Base-by-base conservation (phyloP, 30 jellyfish, hydroid and myxozoan genomes). In the Cassiopea xamachana region DNA sequence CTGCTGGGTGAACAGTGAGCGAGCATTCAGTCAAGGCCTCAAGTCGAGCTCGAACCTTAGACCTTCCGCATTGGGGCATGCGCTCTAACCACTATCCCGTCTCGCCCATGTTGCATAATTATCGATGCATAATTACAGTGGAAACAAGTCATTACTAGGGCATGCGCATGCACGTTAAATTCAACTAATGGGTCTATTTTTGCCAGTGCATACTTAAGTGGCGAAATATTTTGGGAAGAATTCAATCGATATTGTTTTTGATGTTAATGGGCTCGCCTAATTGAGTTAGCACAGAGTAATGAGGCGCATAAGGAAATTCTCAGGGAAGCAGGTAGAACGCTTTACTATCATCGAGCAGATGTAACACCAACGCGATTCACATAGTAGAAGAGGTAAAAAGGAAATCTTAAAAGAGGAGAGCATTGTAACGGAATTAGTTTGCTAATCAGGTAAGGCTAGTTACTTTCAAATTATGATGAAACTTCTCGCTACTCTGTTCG, bases 231-330 rank as follows among this genome's bases (percentile, higher is more conserved):
- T 84, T 72, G 58, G 92, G 91, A 73, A 73, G 80, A 73, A 72
- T 46, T 67, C 67, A 27, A 9, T 18, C 17, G 77, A 84, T 84
- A 84, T 84, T 84, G 92, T 72, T 45, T 15, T 71, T 18, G 84
- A 60, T 39, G 18, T 60, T 84, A 72, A 84, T 72, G 85, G 83
- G 85, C 61, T 84, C 92, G 55, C 85, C 45, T 79, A 17, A n/a
- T 50, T 72, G 85, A 69, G 2, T 70, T 43, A 15, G 72, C 13
- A 51, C 76, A 79, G 51, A 50, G 16, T 84, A 84, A 71, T 50
- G 92, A 70, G 85, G 69, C 76, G 47, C 55, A 46, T 48, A 71
- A 84, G 92, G 92, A 84, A 84, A 84, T 84, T 84, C 92, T 70
- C 92, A 48, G 67, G 62, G 92, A 72, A 71, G 85, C 62, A 70